phyloP scores from a whole-genome alignment of 2,888 invertebrate genomes.

The Choristoneura rosaceana region DNA sequence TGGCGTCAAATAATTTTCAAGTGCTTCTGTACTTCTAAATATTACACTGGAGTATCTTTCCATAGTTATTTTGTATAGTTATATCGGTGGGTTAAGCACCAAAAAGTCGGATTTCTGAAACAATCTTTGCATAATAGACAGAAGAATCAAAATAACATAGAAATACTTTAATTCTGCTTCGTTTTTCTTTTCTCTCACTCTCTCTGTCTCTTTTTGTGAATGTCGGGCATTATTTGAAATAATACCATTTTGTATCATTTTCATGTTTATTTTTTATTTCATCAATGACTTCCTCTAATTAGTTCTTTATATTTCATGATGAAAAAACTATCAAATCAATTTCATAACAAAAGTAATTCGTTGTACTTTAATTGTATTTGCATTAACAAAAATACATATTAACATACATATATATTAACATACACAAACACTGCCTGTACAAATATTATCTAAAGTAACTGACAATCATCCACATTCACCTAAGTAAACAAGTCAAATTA shows the following conservation, averaged over 20 bases:
- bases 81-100: no score
- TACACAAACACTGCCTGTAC: slow-evolving; percentile 54
- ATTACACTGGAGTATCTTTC: no score
- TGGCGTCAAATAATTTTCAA: no score
- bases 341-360: slow-evolving; percentile 5
- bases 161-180: background rate
- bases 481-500: slow-evolving; percentile 40
- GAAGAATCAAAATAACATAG: no score
- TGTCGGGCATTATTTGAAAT: no score
- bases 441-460: slow-evolving; percentile 42
- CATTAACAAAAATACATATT: slow-evolving; percentile 33
- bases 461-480: slow-evolving; percentile 39
- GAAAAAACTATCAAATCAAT: background rate
- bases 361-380: slow-evolving; percentile 33
- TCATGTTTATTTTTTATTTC: background rate
- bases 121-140: no score
- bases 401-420: no score
- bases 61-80: no score
- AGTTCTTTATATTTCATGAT: background rate
- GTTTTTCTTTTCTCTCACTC: background rate
- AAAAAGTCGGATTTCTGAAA: no score
- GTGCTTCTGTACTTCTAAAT: no score
- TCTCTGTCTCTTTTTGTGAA: background rate
- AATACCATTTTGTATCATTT: background rate
- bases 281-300: background rate